Evolutionary conservation across 2,888 invertebrate species (phyloP), one percentile per base, ranked within the genome.

Genomic region (Phortica okadai): DNA sequence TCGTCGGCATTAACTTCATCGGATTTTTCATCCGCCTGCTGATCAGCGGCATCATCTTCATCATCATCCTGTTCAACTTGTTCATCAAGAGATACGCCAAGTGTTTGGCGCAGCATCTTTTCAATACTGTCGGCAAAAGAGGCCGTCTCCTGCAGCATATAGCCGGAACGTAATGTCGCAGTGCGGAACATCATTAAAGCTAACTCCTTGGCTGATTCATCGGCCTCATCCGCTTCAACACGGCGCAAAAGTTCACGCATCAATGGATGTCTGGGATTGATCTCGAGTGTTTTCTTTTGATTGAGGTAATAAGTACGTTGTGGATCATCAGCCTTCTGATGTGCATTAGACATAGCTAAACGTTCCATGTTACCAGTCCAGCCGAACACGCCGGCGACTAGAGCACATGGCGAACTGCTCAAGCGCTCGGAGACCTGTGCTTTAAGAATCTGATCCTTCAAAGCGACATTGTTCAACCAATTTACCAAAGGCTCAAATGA

Each of bases 281-380:
- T 95, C 93, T 99, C 99, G 83, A 99, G 92, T 73, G 97, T 97
- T 93, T 99, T 99, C 94, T 97, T 99, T 92, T 98, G 98, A 89
- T 95, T 95, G 66, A 98, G 92, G 91, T 98, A 97, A 91, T 97
- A 92, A 86, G 94, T 94, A 89, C 97, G 95, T 90, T 97, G 97
- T 54, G 97, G 96, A 93, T 98, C 98, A 89, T 98, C 97, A 5
- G 95, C 92, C 91, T 99, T 99, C 91, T 98, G 98, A 92, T 99
- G 99, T 16, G 99, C 98, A 92, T 99, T 99, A 69, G 97, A 96
- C 81, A 96, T 92, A 80, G 99, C 98, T 82, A 99, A 94, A 73
- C 99, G 94, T 93, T 99, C 99, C 99, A 99, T 99, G 92, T 99
- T 99, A 87, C 99, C 99, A 85, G 99, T 98, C 99, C 99, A 99